Conservation (phyloP, 2,797 vertebrate genomes). For the Falco novaeseelandiae region DNA sequence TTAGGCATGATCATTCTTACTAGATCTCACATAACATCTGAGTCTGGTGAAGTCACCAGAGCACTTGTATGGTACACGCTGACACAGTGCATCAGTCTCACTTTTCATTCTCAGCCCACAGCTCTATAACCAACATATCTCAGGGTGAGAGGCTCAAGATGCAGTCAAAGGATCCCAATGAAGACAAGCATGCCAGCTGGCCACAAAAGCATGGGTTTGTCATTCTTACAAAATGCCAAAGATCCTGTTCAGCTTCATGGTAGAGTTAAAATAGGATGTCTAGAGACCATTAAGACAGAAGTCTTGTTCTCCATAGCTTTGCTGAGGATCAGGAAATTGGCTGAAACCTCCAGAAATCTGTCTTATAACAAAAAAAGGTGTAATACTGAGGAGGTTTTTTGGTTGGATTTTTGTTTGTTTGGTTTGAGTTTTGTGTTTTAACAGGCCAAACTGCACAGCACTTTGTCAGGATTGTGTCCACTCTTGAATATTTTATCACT, state of each 20-base stretch:
- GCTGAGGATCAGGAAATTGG: neutral
- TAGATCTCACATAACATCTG: neutral
- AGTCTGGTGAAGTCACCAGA: neutral
- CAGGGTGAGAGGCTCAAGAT: neutral
- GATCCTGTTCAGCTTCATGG: neutral
- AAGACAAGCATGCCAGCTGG: neutral
- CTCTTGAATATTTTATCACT: conserved; percentile 36
- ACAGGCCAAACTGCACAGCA: neutral
- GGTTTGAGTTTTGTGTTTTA: neutral
- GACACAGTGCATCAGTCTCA: neutral
- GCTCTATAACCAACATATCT: neutral
- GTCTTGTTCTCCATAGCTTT: neutral
- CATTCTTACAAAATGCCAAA: neutral
- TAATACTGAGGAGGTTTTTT: neutral
- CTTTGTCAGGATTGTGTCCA: neutral
- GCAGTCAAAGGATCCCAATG: neutral
- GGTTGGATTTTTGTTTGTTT: neutral
- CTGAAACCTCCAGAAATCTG: neutral
- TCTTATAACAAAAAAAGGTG: neutral
- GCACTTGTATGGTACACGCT: neutral
- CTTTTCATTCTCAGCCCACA: neutral
- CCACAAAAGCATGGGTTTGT: neutral
- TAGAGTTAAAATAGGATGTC: neutral
- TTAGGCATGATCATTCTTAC: neutral
- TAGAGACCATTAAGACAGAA: neutral